Conservation (phyloP, 2,113 vertebrate species). For the Gadus macrocephalus region DNA sequence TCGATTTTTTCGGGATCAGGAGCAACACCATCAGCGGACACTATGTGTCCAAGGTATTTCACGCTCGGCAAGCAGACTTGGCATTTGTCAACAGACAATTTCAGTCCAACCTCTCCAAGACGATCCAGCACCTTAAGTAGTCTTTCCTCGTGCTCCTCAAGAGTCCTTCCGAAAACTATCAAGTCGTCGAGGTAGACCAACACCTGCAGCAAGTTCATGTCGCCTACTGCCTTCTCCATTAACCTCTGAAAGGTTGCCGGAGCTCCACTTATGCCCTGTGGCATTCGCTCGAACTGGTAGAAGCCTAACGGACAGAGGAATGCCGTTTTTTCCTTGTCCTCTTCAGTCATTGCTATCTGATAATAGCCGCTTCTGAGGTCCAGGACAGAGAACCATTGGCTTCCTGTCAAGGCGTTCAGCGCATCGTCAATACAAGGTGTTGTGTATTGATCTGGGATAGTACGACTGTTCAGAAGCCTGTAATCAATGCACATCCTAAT, state of each 20-base stretch:
- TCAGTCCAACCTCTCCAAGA: background rate
- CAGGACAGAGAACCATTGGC: constrained; percentile 18
- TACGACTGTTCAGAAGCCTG: background rate
- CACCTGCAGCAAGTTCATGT: constrained; percentile 15
- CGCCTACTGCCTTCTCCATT: constrained; percentile 17
- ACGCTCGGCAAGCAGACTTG: background rate
- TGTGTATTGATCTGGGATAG: constrained; percentile 9
- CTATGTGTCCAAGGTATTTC: background rate
- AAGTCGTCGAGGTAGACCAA: constrained; percentile 12
- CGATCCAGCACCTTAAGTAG: constrained; percentile 5
- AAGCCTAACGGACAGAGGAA: constrained; percentile 4
- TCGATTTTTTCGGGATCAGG: background rate
- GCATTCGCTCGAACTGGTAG: constrained; percentile 13
- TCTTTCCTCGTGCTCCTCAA: background rate
- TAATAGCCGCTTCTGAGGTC: constrained; percentile 21
- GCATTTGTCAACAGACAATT: background rate
- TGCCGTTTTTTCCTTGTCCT: constrained; percentile 16
- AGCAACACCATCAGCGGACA: background rate
- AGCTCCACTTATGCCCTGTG: background rate
- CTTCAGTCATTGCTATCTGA: constrained; percentile 11
- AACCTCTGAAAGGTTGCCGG: constrained; percentile 2
- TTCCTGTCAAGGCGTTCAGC: constrained; percentile 8
- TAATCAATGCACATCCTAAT: constrained; percentile 16
- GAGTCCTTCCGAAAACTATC: constrained; percentile 11
- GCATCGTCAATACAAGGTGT: constrained; percentile 8